Evolutionary conservation across 2,888 invertebrate species (phyloP).

Genomic region (Sinhomidia bicolor): DNA sequence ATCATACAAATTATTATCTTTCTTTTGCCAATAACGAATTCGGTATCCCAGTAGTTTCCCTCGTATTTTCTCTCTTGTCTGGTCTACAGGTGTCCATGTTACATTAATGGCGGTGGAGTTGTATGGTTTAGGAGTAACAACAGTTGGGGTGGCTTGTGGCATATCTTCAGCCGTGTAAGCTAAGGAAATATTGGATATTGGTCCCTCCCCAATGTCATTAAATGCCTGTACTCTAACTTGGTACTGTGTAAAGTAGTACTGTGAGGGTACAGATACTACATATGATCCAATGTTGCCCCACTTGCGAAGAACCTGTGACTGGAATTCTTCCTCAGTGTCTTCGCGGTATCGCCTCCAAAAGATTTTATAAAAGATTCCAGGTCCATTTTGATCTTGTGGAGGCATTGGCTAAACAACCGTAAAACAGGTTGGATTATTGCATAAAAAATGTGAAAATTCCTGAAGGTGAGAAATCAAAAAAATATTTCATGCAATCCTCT

Average conservation of each 20-base stretch:
- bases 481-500: no score
- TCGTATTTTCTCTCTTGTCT: slow-evolving; percentile 91
- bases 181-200: slow-evolving; percentile 88
- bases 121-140: slow-evolving; percentile 89
- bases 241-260: slow-evolving; percentile 91
- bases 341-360: slow-evolving; percentile 89
- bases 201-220: slow-evolving; percentile 91
- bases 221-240: slow-evolving; percentile 93
- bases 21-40: slow-evolving; percentile 94
- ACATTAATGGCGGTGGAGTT: slow-evolving; percentile 97
- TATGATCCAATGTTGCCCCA: slow-evolving; percentile 89
- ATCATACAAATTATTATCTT: slow-evolving; percentile 85
- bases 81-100: slow-evolving; percentile 93
- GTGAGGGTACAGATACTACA: slow-evolving; percentile 88
- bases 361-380: slow-evolving; percentile 93
- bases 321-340: slow-evolving; percentile 89
- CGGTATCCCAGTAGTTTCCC: slow-evolving; percentile 96
- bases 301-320: slow-evolving; percentile 87
- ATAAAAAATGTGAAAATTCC: no score
- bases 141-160: slow-evolving; percentile 94
- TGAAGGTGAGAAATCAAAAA: no score
- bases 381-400: slow-evolving; percentile 92
- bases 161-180: slow-evolving; percentile 95
- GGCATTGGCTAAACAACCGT: slow-evolving; percentile 84
- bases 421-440: no score